Percentiles rank a stretch among this genome's conserved stretches.
Conservation (phyloP, 2,888 invertebrate species). For the Heliconius cydno region DNA sequence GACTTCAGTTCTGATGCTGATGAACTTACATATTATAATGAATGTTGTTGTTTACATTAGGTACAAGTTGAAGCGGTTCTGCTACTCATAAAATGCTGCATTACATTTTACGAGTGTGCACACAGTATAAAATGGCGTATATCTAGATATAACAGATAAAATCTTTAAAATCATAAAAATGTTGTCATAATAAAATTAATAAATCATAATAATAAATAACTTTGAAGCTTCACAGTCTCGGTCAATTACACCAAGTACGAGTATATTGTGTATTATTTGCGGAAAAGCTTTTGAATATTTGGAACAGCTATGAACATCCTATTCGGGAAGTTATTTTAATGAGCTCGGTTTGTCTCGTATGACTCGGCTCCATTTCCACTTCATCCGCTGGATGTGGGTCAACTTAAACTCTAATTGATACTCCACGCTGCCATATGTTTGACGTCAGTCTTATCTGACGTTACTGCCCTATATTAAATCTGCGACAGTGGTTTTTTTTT, state of each 20-base stretch:
- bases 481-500: slow-evolving; percentile 6
- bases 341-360: slow-evolving; percentile 23
- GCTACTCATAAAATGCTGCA: not conserved
- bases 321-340: slow-evolving; percentile 30
- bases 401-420: slow-evolving; percentile 34
- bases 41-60: too few species aligned
- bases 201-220: not conserved
- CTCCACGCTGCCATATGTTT: slow-evolving; percentile 29
- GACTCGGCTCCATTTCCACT: slow-evolving; percentile 28
- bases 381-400: slow-evolving; percentile 31
- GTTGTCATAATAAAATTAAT: too few species aligned
- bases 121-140: not conserved
- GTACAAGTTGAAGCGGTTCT: not conserved
- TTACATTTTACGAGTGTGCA: too few species aligned
- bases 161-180: not conserved
- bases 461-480: slow-evolving; percentile 27
- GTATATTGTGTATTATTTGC: not conserved
- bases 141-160: not conserved
- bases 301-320: slow-evolving; percentile 19
- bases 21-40: too few species aligned
- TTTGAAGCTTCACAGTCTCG: not conserved
- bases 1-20: too few species aligned
- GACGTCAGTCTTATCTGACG: slow-evolving; percentile 27
- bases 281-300: slow-evolving; percentile 12
- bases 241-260: not conserved